phyloP scores from a whole-genome alignment of 2,797 vertebrate species.

The Lophius americanus region DNA sequence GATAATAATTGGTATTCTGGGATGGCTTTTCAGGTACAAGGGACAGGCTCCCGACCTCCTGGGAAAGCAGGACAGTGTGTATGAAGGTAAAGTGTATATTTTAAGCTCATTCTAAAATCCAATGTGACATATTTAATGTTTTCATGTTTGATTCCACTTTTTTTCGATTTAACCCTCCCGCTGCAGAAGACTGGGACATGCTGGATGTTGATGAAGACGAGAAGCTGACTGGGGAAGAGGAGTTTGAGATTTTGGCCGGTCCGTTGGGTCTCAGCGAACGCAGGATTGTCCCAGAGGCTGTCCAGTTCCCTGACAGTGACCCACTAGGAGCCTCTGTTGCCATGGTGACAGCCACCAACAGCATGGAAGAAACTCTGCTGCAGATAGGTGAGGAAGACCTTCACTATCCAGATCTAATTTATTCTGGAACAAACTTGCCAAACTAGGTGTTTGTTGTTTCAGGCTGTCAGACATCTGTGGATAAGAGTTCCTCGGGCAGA shows the following conservation, averaged over 20 bases:
- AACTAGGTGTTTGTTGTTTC: conserved; percentile 9
- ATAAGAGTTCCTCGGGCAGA: conserved; percentile 93
- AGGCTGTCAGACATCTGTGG: conserved; percentile 95
- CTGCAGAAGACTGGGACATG: conserved; percentile 99
- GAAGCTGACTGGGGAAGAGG: conserved; percentile 95
- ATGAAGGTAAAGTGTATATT: conserved; percentile 87
- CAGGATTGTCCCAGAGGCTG: conserved; percentile 91
- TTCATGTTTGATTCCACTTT: neutral
- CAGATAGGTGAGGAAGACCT: conserved; percentile 88
- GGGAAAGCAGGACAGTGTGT: conserved; percentile 98
- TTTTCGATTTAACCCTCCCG: neutral
- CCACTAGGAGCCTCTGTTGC: conserved; percentile 94
- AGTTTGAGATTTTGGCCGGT: conserved; percentile 93
- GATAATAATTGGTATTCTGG: neutral
- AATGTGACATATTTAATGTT: neutral
- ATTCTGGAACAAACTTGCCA: neutral
- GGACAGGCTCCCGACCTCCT: conserved; percentile 97
- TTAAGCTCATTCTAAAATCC: neutral
- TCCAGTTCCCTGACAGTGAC: conserved; percentile 97
- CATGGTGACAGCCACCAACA: conserved; percentile 98
- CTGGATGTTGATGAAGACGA: conserved; percentile 96
- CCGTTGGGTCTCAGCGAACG: conserved; percentile 93
- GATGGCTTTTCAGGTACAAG: conserved; percentile 86
- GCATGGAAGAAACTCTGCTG: conserved; percentile 97
- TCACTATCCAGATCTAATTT: neutral